Conservation (phyloP, 37 sponge, comb jelly and placozoan genomes). For the Eunapius fragilis region DNA sequence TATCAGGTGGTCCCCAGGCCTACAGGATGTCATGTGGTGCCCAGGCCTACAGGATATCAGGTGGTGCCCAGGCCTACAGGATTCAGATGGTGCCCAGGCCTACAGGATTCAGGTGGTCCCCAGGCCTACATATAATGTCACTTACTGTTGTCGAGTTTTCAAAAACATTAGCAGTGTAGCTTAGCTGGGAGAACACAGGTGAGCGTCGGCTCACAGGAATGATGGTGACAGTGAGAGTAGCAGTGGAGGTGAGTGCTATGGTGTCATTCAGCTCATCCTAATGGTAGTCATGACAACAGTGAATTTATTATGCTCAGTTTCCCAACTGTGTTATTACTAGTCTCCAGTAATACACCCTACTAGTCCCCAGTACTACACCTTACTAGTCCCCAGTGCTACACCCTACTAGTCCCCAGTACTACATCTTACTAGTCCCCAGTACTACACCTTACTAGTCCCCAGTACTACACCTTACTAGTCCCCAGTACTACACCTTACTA, state of each 20-base stretch:
- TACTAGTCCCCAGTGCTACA: neutral
- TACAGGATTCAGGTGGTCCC: no score
- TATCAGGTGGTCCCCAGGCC: no score
- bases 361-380: neutral
- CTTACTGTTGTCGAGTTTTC: conserved; percentile 58
- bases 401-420: no score
- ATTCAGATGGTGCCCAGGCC: no score
- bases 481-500: neutral
- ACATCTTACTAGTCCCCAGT: neutral
- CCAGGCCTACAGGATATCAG: no score
- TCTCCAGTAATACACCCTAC: no score
- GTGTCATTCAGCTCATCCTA: neutral
- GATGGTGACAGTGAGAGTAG: conserved; percentile 2
- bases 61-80: no score
- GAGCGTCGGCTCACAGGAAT: conserved; percentile 32
- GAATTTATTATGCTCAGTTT: neutral
- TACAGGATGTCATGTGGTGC: no score
- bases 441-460: neutral
- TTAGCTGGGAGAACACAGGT: conserved; percentile 25
- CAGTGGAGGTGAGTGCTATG: neutral
- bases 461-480: neutral
- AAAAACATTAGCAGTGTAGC: conserved; percentile 9
- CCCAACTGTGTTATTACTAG: no score
- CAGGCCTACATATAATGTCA: no score
- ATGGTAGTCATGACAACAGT: neutral